Conservation (phyloP, 2,888 invertebrate species). For the Sussaba pulchella region DNA sequence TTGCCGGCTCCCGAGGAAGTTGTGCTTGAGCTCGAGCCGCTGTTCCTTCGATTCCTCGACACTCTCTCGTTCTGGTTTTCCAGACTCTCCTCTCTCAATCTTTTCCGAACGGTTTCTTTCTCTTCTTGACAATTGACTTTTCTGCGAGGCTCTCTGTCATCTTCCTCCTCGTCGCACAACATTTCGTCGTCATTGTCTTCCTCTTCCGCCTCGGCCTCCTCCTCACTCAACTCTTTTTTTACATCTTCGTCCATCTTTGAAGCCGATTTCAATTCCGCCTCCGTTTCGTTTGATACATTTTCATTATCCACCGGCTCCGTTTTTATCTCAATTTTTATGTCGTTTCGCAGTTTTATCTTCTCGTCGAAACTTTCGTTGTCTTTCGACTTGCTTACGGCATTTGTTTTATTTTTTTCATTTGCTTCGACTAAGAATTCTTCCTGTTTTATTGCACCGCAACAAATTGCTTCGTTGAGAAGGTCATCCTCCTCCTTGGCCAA, state of each 20-base stretch:
- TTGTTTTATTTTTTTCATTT: not conserved
- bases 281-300: not conserved
- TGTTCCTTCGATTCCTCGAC: constrained; percentile 76
- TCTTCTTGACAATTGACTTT: constrained; percentile 32
- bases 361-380: not conserved
- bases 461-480: constrained; percentile 74
- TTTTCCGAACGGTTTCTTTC: constrained; percentile 71
- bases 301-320: constrained; percentile 16
- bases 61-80: constrained; percentile 71
- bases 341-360: not conserved
- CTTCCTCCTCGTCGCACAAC: not conserved
- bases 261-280: not conserved
- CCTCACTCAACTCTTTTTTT: not conserved
- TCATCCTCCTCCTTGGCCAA: constrained; percentile 71
- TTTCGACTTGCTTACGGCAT: not conserved
- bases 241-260: constrained; percentile 17
- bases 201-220: not conserved
- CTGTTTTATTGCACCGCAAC: constrained; percentile 59
- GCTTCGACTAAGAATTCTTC: constrained; percentile 42
- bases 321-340: constrained; percentile 26
- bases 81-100: constrained; percentile 73
- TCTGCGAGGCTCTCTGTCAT: constrained; percentile 15
- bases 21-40: constrained; percentile 80
- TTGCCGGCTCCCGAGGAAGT: constrained; percentile 75
- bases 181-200: constrained; percentile 13